phyloP scores from a whole-genome alignment of 2,888 invertebrate genomes.

The Allolobophora icterica region DNA sequence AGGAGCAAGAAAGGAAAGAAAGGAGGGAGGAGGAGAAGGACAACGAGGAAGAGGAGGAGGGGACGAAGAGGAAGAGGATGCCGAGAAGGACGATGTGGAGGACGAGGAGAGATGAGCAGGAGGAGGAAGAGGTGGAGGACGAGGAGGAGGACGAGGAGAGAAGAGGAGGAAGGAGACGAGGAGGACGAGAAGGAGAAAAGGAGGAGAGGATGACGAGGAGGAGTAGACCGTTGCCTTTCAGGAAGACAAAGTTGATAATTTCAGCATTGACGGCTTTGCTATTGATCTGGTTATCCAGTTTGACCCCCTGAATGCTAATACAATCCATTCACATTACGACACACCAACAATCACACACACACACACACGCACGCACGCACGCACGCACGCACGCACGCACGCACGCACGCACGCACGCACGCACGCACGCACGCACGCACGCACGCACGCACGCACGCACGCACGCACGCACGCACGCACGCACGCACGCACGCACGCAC shows the following conservation, averaged over 20 bases:
- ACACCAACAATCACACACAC: neutral
- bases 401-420: neutral
- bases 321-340: neutral
- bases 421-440: too few relatives aligned
- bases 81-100: neutral
- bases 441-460: too few relatives aligned
- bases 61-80: neutral
- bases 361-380: neutral
- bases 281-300: neutral
- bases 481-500: too few relatives aligned
- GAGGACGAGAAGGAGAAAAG: neutral
- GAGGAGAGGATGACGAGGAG: neutral
- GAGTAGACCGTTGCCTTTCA: neutral
- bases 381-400: neutral
- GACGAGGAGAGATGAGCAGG: neutral
- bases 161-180: too few relatives aligned
- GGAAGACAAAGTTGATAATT: conserved; percentile 14
- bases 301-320: neutral
- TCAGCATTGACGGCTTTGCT: conserved; percentile 5
- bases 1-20: neutral
- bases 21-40: too few relatives aligned
- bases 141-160: neutral
- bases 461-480: too few relatives aligned
- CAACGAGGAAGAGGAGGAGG: too few relatives aligned
- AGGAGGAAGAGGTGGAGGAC: neutral